Evolutionary conservation across 2,797 vertebrate species (phyloP).

Genomic region (Micrastur ruficollis): DNA sequence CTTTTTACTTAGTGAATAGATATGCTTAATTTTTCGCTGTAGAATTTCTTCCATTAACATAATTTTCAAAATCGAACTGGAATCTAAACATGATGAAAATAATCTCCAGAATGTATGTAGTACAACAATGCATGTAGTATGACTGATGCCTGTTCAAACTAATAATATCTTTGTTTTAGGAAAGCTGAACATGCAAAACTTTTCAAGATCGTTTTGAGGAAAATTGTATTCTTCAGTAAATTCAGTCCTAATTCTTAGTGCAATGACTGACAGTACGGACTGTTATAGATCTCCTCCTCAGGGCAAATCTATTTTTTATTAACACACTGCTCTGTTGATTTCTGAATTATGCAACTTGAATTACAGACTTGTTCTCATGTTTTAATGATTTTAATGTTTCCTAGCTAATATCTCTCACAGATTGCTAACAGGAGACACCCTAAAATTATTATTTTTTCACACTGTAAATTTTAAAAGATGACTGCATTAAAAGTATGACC

Average conservation of each 20-base stretch:
- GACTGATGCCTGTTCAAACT: background rate
- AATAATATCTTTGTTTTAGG: background rate
- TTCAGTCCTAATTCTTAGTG: background rate
- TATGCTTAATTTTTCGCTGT: background rate
- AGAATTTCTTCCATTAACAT: background rate
- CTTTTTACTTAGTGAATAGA: background rate
- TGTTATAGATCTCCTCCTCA: background rate
- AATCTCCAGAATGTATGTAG: background rate
- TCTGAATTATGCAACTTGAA: background rate
- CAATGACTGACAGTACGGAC: background rate
- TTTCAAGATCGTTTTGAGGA: background rate
- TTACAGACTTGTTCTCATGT: background rate
- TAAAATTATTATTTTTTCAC: background rate
- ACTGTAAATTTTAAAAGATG: background rate
- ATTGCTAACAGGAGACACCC: background rate
- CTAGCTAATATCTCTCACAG: background rate
- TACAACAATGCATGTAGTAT: background rate
- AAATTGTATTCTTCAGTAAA: background rate
- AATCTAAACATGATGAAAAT: background rate
- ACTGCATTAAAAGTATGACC: background rate
- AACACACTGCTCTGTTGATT: background rate
- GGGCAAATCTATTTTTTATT: background rate
- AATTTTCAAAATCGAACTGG: background rate
- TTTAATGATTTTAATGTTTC: background rate
- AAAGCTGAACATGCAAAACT: background rate